Conservation (phyloP, 2,888 invertebrate species). For the Drosophila recens region DNA sequence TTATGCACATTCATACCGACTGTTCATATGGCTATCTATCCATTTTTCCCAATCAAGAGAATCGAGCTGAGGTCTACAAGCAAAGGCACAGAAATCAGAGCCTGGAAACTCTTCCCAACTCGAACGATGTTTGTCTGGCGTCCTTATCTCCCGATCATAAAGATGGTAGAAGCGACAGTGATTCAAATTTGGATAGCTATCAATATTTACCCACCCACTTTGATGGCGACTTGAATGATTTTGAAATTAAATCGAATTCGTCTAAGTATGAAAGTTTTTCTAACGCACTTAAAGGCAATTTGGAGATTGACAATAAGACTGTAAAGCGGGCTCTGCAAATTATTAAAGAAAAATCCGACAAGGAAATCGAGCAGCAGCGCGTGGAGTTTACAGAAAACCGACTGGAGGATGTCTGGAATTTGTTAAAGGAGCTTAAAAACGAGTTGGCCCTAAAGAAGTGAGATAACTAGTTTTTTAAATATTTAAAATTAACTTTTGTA, state of each 20-base stretch:
- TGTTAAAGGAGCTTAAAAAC: neutral
- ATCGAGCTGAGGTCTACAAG: conserved; percentile 86
- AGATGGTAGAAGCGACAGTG: neutral
- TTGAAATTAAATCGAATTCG: neutral
- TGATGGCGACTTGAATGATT: neutral
- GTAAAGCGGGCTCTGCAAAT: conserved; percentile 87
- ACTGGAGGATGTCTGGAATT: neutral
- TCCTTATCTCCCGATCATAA: neutral
- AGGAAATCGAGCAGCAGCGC: neutral
- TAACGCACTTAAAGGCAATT: conserved; percentile 63
- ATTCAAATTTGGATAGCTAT: neutral
- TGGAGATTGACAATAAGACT: conserved; percentile 86
- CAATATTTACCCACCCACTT: neutral
- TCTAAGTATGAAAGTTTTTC: neutral
- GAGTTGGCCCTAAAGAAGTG: neutral
- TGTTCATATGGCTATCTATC: conserved; percentile 50
- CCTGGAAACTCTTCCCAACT: conserved; percentile 83
- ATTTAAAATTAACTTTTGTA: neutral
- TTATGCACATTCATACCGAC: neutral
- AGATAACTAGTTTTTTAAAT: neutral
- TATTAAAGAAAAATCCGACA: conserved; percentile 83
- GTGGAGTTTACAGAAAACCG: conserved; percentile 4
- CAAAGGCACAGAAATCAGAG: conserved; percentile 61
- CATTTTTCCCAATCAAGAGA: conserved; percentile 88
- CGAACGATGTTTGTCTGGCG: neutral